A percentile compares a stretch with the other conserved stretches of the same genome.
Conservation (phyloP, 2,113 vertebrate genomes). For the Lepidothrix coronata region DNA sequence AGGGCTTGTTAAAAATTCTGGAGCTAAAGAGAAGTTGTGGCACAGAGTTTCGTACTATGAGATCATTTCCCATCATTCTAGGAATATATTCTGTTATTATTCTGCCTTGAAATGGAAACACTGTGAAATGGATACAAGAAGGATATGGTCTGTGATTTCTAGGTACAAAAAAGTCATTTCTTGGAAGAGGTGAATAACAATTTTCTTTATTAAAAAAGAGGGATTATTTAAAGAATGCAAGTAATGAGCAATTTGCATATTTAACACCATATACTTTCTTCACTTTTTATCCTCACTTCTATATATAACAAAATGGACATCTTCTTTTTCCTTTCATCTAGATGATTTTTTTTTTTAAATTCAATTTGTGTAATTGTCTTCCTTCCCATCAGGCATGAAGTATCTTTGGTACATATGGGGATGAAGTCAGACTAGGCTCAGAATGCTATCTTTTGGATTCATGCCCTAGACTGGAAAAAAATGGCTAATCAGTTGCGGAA, state of each 20-base stretch:
- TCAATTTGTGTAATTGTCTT: rapidly evolving
- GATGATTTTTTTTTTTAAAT: neutral
- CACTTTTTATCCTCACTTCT: neutral
- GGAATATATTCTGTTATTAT: neutral
- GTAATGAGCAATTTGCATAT: neutral
- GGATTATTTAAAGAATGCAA: neutral
- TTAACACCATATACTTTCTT: neutral
- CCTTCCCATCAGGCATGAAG: neutral
- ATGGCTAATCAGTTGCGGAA: neutral
- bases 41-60: neutral
- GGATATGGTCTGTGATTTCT: neutral
- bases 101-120: slow-evolving; percentile 7
- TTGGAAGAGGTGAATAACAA: neutral
- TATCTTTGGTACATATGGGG: neutral
- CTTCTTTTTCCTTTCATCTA: neutral
- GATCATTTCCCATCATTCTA: neutral
- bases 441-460: neutral
- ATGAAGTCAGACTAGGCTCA: neutral
- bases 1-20: neutral
- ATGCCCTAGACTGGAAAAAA: neutral
- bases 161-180: neutral
- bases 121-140: neutral
- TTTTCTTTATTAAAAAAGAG: neutral
- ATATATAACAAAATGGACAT: neutral
- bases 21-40: neutral